These are phyloP conservation scores for Melanotus villosus DNA, from an alignment of 2,888 invertebrate genomes.

Conservation along the genomic window DNA sequence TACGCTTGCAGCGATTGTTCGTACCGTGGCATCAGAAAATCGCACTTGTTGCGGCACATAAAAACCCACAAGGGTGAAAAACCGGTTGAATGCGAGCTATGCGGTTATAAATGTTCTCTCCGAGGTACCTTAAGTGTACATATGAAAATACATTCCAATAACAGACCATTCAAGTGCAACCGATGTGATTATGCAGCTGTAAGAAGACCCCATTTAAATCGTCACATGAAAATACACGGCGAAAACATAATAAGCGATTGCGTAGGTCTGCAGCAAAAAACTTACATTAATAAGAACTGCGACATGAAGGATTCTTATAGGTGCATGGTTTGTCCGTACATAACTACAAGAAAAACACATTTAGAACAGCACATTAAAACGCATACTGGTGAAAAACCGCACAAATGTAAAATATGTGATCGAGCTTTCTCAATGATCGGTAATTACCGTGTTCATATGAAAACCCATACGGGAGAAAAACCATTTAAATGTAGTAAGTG, in stretches of 20 bases:
- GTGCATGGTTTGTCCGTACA: constrained; percentile 69
- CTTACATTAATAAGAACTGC: too few relatives aligned
- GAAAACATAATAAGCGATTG: too few relatives aligned
- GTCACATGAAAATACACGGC: constrained; percentile 97
- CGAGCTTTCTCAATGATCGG: background rate
- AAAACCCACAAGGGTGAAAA: background rate
- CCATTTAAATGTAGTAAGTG: background rate
- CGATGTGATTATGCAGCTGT: background rate
- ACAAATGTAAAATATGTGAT: background rate
- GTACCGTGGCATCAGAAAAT: too few relatives aligned
- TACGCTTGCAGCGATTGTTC: background rate
- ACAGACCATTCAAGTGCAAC: background rate
- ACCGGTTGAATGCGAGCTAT: background rate
- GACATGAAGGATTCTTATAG: too few relatives aligned
- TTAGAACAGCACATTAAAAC: background rate
- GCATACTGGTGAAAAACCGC: background rate
- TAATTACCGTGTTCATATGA: background rate
- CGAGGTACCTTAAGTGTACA: background rate
- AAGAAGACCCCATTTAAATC: constrained; percentile 62
- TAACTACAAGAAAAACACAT: background rate
- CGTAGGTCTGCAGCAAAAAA: too few relatives aligned
- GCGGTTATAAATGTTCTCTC: background rate
- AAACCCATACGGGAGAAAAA: background rate
- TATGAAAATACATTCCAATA: background rate
- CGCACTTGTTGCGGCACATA: too few relatives aligned